Conservation (phyloP, 92 coral and sea anemone genomes). For the Heteractis magnifica region DNA sequence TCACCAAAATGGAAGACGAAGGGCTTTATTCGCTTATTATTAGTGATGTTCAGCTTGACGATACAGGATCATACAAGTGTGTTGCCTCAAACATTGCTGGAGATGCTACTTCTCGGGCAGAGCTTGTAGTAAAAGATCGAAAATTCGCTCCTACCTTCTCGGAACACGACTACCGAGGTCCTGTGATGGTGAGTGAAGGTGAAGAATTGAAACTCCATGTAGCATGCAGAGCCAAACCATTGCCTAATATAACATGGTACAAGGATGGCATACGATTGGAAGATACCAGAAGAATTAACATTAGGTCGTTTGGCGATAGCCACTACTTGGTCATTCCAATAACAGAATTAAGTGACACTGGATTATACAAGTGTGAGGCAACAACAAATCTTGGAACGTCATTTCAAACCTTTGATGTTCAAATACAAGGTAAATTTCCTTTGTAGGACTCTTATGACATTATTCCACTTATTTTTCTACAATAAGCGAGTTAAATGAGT, state of each 20-base stretch:
- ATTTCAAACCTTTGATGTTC: slow-evolving; percentile 77
- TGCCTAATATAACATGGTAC: slow-evolving; percentile 81
- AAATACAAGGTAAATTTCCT: slow-evolving; percentile 49
- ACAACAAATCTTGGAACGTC: slow-evolving; percentile 81
- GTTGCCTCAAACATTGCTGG: slow-evolving; percentile 79
- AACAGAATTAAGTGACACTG: slow-evolving; percentile 70
- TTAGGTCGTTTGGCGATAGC: slow-evolving; percentile 74
- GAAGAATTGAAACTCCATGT: slow-evolving; percentile 68
- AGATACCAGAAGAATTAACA: slow-evolving; percentile 59
- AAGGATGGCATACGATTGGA: slow-evolving; percentile 62
- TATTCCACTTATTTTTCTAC: background rate
- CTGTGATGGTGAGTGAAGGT: slow-evolving; percentile 70
- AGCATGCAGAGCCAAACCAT: slow-evolving; percentile 65
- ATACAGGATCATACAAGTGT: slow-evolving; percentile 81
- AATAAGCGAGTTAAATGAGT: background rate
- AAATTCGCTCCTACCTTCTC: slow-evolving; percentile 69
- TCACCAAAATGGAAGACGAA: slow-evolving; percentile 73
- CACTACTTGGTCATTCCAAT: slow-evolving; percentile 62
- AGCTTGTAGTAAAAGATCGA: slow-evolving; percentile 71
- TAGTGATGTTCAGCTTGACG: slow-evolving; percentile 71
- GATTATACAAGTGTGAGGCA: slow-evolving; percentile 90
- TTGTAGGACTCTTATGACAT: background rate
- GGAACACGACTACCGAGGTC: slow-evolving; percentile 70
- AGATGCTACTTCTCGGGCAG: slow-evolving; percentile 66
- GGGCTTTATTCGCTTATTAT: slow-evolving; percentile 85